phyloP scores from a whole-genome alignment of 2,113 vertebrate species.

The Syngnathus scovelli region DNA sequence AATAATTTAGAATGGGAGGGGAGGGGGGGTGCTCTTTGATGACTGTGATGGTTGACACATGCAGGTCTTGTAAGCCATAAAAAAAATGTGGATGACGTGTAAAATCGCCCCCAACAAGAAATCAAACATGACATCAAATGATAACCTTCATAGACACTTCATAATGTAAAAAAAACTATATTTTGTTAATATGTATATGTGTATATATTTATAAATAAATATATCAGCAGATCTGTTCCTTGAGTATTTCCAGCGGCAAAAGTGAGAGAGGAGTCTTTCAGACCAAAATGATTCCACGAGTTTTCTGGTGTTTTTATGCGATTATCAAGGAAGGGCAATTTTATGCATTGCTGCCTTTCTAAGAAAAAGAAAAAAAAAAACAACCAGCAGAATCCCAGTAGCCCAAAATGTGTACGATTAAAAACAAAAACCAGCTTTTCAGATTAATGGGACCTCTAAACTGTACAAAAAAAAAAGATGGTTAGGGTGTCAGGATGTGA shows the following conservation, averaged over 20 bases:
- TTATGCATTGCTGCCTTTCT: constrained; percentile 35
- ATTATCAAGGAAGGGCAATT: constrained; percentile 1
- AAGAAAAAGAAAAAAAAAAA: constrained; percentile 19
- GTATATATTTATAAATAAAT: constrained; percentile 77
- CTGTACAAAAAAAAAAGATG: neutral
- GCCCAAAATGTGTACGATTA: constrained; percentile 28
- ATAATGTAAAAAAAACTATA: constrained; percentile 70
- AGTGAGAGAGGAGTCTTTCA: constrained; percentile 44
- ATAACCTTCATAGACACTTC: constrained; percentile 62
- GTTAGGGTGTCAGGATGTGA: constrained; percentile 22
- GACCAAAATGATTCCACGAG: constrained; percentile 50
- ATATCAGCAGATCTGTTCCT: constrained; percentile 63
- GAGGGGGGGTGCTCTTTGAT: neutral
- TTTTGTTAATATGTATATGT: constrained; percentile 82
- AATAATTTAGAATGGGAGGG: neutral
- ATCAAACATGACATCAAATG: constrained; percentile 38
- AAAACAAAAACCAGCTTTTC: constrained; percentile 53
- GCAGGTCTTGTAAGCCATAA: constrained; percentile 66
- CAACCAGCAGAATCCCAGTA: constrained; percentile 63
- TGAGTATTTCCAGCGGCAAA: constrained; percentile 54
- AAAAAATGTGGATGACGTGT: constrained; percentile 25
- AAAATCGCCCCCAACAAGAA: constrained; percentile 27
- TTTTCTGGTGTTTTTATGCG: constrained; percentile 41
- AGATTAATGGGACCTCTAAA: constrained; percentile 46
- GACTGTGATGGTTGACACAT: constrained; percentile 33